Percentiles rank a stretch among this genome's conserved stretches.
Conservation (phyloP, 2,888 invertebrate species). For the Aporophyla lueneburgensis region DNA sequence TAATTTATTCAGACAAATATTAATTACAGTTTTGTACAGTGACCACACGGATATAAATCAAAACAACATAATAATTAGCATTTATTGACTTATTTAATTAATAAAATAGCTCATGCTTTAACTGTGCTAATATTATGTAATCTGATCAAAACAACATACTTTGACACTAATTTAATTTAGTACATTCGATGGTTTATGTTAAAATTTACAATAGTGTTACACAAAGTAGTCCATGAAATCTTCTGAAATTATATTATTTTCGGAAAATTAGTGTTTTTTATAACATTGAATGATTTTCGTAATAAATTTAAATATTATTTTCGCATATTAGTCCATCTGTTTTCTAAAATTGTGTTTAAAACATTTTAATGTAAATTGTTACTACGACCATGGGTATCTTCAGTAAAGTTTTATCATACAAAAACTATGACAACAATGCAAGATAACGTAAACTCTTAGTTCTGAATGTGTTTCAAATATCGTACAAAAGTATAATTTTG, state of each 20-base stretch:
- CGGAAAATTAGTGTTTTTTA: background rate
- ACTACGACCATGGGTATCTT: background rate
- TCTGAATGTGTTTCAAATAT: background rate
- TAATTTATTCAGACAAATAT: constrained; percentile 39
- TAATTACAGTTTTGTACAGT: constrained; percentile 32
- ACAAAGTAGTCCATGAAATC: background rate
- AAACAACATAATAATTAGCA: constrained; percentile 33
- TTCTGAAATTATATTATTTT: background rate
- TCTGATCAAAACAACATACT: constrained; percentile 1
- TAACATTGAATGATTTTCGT: background rate
- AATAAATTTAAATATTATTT: background rate
- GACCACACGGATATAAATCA: constrained; percentile 21
- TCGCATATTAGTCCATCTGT: background rate
- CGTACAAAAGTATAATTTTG: constrained; percentile 13
- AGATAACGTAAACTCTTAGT: background rate
- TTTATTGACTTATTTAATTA: constrained; percentile 18
- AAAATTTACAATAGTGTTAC: background rate
- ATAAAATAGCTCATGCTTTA: constrained; percentile 10
- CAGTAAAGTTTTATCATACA: background rate
- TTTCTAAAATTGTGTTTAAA: no score
- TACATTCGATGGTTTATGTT: background rate
- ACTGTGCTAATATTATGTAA: background rate
- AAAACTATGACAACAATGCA: background rate
- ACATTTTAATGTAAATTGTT: background rate
- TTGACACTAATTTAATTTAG: background rate